These are phyloP conservation scores for Acanthacorydalis orientalis DNA, from an alignment of 2,888 invertebrate species.

Conservation along the genomic window DNA sequence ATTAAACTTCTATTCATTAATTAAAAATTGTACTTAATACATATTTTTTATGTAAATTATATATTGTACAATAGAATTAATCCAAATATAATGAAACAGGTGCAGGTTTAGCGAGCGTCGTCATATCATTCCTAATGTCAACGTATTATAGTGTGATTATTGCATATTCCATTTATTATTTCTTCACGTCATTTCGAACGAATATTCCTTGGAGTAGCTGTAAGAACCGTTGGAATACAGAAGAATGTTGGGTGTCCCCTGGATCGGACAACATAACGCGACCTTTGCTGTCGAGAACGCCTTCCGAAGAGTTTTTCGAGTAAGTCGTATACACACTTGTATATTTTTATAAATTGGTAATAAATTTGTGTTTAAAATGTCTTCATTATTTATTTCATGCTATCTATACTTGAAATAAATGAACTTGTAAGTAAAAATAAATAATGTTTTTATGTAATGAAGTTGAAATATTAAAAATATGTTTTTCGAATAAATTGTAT, in stretches of 20 bases:
- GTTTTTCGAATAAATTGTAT: too few relatives aligned
- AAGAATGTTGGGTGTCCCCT: slow-evolving; percentile 60
- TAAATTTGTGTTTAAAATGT: background rate
- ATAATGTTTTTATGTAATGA: too few relatives aligned
- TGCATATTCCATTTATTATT: slow-evolving; percentile 85
- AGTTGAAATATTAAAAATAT: too few relatives aligned
- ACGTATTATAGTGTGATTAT: slow-evolving; percentile 93
- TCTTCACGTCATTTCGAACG: slow-evolving; percentile 76
- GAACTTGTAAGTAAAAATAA: too few relatives aligned
- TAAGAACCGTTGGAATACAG: slow-evolving; percentile 71
- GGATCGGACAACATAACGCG: slow-evolving; percentile 38
- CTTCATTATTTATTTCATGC: background rate
- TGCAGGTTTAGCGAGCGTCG: slow-evolving; percentile 82
- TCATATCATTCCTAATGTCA: slow-evolving; percentile 87
- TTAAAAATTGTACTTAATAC: background rate
- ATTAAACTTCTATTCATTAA: background rate
- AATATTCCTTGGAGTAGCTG: slow-evolving; percentile 85
- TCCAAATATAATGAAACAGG: too few relatives aligned
- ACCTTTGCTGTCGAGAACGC: slow-evolving; percentile 59
- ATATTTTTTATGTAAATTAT: too few relatives aligned
- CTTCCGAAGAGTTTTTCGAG: slow-evolving; percentile 88
- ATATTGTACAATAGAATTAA: too few relatives aligned
- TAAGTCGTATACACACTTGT: slow-evolving; percentile 29
- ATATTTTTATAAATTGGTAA: background rate
- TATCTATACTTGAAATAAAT: too few relatives aligned